Evolutionary conservation across 2,888 invertebrate species (phyloP).

Genomic region (Tortricodes alternella): DNA sequence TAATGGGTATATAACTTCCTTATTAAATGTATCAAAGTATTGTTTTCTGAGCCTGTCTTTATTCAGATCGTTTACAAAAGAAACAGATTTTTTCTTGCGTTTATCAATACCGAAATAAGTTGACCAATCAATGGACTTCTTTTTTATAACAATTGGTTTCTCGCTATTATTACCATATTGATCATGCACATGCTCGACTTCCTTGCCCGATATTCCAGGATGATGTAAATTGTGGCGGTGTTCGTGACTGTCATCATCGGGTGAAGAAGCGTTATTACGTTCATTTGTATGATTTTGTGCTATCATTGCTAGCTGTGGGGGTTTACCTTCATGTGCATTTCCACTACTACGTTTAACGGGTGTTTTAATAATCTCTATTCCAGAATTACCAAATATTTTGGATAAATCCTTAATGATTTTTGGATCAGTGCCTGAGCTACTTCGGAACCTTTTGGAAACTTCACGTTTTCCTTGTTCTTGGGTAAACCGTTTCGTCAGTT

Average conservation of each 20-base stretch:
- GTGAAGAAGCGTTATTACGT: slow-evolving; percentile 41
- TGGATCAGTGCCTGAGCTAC: slow-evolving; percentile 85
- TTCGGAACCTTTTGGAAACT: slow-evolving; percentile 59
- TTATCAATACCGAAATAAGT: slow-evolving; percentile 93
- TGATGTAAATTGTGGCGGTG: slow-evolving; percentile 34
- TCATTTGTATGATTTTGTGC: slow-evolving; percentile 58
- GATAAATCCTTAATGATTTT: slow-evolving; percentile 87
- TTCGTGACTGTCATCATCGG: slow-evolving; percentile 63
- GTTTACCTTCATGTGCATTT: slow-evolving; percentile 62
- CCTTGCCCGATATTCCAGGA: slow-evolving; percentile 27
- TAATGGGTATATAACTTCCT: slow-evolving; percentile 68
- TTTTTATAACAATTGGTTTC: slow-evolving; percentile 83
- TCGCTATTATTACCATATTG: slow-evolving; percentile 45
- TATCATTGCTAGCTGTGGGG: slow-evolving; percentile 57
- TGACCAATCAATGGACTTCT: slow-evolving; percentile 94
- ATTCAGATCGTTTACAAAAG: slow-evolving; percentile 59
- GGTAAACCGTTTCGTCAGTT: slow-evolving; percentile 61
- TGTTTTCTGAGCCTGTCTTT: slow-evolving; percentile 73
- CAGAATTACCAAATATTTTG: slow-evolving; percentile 84
- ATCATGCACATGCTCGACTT: slow-evolving; percentile 37
- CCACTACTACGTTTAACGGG: slow-evolving; percentile 81
- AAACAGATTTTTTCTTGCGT: slow-evolving; percentile 85
- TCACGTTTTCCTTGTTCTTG: slow-evolving; percentile 61
- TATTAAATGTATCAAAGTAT: slow-evolving; percentile 72
- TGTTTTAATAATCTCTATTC: slow-evolving; percentile 66